Conservation (phyloP, 2,113 vertebrate species). For the Salminus brasiliensis region DNA sequence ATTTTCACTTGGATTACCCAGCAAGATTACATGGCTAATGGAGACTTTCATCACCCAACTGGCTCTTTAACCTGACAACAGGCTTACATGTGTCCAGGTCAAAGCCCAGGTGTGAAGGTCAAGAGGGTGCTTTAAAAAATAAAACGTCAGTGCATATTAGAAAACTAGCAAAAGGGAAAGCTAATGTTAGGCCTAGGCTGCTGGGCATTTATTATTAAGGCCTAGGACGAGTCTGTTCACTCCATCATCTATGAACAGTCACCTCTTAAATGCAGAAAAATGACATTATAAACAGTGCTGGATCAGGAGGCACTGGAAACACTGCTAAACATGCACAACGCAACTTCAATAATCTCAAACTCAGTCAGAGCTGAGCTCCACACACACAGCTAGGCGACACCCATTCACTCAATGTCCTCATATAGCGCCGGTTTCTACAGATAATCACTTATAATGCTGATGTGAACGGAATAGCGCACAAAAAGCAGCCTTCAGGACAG, state of each 20-base stretch:
- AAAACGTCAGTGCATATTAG: no score
- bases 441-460: no score
- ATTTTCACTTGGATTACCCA: not conserved
- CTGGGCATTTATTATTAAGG: not conserved
- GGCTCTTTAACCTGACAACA: not conserved
- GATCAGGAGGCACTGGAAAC: not conserved
- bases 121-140: not conserved
- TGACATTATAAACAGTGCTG: not conserved
- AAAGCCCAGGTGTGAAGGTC: not conserved
- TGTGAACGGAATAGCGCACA: no score
- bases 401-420: no score
- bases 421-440: no score
- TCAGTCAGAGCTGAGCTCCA: not conserved
- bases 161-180: not conserved
- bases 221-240: not conserved
- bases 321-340: not conserved
- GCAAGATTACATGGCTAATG: not conserved
- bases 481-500: no score
- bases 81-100: not conserved
- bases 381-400: no score
- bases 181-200: not conserved
- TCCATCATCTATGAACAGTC: not conserved
- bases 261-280: not conserved
- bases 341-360: not conserved
- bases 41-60: not conserved